Evolutionary conservation across 2,888 invertebrate genomes (phyloP), one percentile per base, ranked within the genome.

Genomic region (Hyposoter didymator): DNA sequence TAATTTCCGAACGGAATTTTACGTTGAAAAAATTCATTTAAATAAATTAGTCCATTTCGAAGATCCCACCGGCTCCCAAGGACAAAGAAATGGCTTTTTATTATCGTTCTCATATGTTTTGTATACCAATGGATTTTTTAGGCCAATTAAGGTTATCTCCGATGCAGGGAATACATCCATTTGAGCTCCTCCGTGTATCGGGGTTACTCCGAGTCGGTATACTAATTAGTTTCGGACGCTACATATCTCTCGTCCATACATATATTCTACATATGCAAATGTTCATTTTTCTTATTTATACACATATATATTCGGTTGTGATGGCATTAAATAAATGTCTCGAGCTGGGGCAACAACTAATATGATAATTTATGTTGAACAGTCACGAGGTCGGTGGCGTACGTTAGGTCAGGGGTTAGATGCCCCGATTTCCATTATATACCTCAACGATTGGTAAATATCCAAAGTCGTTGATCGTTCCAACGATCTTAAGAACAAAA

Each of bases 281-380:
- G 39, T 70, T 47, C 39, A 35, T 64, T 43, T 70, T 70, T 76
- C 74, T 59, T 59, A 35, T 59, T 17, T 72, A 28, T 59, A 74
- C 64, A 70, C 52, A 32, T 47, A 67, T 70, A 59, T 75, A 59
- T 70, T 17, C n/a, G 39, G 22, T 14, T 10, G 55, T 78, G 47
- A 19, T 75, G 52, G n/a, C 17, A 59, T 74, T 35, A 76, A 85
- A 85, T 76, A 85, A 85, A 79, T 78, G 52, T 79, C 19, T 45
- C 82, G 82, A 75, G 52, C 62, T 66, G 35, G 74, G 45, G 73
- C 64, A 55, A 64, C 35, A 79, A 82, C 39, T 75, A 82, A 85
- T 90, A 93, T 93, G 93, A 90, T 92, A 93, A 93, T 93, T 90
- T 93, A 93, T 93, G 93, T 90, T 91, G 90, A 93, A 70, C 52